These are phyloP conservation scores for Lampris incognitus DNA, from an alignment of 2,113 vertebrate genomes.

Conservation along the genomic window DNA sequence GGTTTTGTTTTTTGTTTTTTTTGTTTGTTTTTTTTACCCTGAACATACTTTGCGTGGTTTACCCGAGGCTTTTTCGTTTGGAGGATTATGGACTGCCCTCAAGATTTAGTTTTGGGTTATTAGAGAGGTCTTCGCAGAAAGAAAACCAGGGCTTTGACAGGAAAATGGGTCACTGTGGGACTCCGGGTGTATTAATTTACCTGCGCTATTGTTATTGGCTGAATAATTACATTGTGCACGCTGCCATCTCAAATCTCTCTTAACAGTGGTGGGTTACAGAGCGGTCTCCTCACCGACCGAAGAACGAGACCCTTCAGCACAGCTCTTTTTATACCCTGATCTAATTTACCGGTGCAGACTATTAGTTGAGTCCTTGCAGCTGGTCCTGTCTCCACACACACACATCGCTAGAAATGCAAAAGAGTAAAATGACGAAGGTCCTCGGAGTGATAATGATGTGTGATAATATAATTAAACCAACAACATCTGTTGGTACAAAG, in stretches of 20 bases:
- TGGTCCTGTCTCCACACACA: not conserved
- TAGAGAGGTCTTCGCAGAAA: conserved; percentile 29
- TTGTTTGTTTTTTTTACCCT: no score
- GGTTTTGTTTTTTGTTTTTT: conserved; percentile 38
- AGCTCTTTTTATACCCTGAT: conserved; percentile 18
- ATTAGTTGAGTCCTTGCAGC: conserved; percentile 26
- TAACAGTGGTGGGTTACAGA: conserved; percentile 40
- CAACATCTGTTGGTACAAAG: no score
- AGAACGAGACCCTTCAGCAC: conserved; percentile 40
- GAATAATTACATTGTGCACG: conserved; percentile 57
- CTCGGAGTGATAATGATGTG: no score
- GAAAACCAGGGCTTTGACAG: conserved; percentile 43
- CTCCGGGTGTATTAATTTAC: conserved; percentile 53
- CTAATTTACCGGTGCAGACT: conserved; percentile 38
- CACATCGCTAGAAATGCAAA: no score
- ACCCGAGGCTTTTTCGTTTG: conserved; percentile 53
- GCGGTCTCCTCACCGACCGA: conserved; percentile 44
- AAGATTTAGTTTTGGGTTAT: conserved; percentile 47
- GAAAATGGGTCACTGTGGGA: conserved; percentile 50
- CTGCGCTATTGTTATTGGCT: conserved; percentile 48
- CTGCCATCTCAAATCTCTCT: conserved; percentile 48
- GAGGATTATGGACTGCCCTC: conserved; percentile 35
- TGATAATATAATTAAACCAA: no score
- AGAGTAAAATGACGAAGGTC: no score
- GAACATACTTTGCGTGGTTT: conserved; percentile 26